Conservation (phyloP, 2,113 vertebrate species). For the Dipodomys ordii region DNA sequence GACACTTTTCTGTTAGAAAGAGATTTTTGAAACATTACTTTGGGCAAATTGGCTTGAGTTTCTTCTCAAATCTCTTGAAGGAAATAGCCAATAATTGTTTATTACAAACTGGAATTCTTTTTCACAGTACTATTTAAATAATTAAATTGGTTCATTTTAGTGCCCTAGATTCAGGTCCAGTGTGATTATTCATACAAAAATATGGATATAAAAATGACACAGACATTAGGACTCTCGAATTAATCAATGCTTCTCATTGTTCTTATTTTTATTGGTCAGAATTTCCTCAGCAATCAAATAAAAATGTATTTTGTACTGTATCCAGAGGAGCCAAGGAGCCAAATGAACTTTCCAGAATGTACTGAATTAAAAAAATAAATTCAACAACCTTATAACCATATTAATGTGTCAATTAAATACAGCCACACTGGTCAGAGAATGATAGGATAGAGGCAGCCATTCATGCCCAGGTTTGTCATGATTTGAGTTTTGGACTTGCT, state of each 20-base stretch:
- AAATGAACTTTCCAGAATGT: not conserved
- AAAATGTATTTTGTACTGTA: not conserved
- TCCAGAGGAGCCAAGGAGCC: not conserved
- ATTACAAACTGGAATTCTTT: slow-evolving; percentile 34
- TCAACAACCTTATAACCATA: not conserved
- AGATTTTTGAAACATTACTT: slow-evolving; percentile 1
- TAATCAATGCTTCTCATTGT: not conserved
- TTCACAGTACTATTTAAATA: slow-evolving; percentile 58
- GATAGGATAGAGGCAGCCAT: not conserved
- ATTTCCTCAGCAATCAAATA: not conserved
- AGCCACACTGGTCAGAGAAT: not conserved
- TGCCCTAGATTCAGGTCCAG: slow-evolving; percentile 41
- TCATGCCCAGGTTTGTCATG: not conserved
- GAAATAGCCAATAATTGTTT: not conserved
- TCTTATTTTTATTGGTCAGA: not conserved
- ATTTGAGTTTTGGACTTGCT: not conserved
- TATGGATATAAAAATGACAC: slow-evolving; percentile 33
- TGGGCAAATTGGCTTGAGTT: slow-evolving; percentile 12
- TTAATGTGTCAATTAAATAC: not conserved
- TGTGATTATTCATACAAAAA: slow-evolving; percentile 59
- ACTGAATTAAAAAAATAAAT: not conserved
- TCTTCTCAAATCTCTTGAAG: slow-evolving; percentile 55
- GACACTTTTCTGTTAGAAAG: not conserved
- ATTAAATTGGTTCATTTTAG: slow-evolving; percentile 70
- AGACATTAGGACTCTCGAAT: slow-evolving; percentile 43